phyloP scores from a whole-genome alignment of 2,888 invertebrate species.

The Perizoma affinitatum region DNA sequence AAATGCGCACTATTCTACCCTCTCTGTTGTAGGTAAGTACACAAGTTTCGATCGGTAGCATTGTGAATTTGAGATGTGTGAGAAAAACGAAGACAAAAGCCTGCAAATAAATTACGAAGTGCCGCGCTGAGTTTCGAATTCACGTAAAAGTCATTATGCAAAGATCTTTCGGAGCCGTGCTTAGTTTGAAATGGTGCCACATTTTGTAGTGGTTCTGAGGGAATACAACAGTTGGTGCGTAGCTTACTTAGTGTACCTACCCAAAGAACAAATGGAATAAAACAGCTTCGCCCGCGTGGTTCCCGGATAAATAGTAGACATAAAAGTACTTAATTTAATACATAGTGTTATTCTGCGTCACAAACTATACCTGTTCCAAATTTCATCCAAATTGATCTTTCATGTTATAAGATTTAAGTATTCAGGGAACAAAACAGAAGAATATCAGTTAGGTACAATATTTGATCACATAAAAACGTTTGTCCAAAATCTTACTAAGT shows the following conservation, averaged over 20 bases:
- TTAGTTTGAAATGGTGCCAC: constrained; percentile 48
- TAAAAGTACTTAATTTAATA: too few species aligned
- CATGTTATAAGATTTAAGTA: too few species aligned
- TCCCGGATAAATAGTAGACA: too few species aligned
- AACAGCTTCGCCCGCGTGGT: too few species aligned
- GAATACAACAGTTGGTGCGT: constrained; percentile 21
- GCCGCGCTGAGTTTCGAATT: constrained; percentile 38
- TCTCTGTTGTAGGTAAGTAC: not conserved
- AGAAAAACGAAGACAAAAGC: constrained; percentile 13
- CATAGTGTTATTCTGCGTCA: too few species aligned
- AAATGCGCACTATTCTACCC: too few species aligned
- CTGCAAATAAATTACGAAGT: constrained; percentile 14
- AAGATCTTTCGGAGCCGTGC: constrained; percentile 42
- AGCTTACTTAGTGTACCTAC: not conserved
- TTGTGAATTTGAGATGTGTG: constrained; percentile 1
- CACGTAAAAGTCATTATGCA: constrained; percentile 49
- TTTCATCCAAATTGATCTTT: too few species aligned
- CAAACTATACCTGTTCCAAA: too few species aligned
- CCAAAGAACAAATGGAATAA: not conserved
- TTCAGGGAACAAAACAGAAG: too few species aligned
- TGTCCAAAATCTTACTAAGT: too few species aligned
- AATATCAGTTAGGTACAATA: too few species aligned
- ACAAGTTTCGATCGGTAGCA: not conserved
- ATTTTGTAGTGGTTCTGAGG: constrained; percentile 27
- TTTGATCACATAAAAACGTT: too few species aligned